Evolutionary conservation across 2,113 vertebrate species (phyloP), one percentile per base, ranked within the genome.

Genomic region (Alethe castanea): DNA sequence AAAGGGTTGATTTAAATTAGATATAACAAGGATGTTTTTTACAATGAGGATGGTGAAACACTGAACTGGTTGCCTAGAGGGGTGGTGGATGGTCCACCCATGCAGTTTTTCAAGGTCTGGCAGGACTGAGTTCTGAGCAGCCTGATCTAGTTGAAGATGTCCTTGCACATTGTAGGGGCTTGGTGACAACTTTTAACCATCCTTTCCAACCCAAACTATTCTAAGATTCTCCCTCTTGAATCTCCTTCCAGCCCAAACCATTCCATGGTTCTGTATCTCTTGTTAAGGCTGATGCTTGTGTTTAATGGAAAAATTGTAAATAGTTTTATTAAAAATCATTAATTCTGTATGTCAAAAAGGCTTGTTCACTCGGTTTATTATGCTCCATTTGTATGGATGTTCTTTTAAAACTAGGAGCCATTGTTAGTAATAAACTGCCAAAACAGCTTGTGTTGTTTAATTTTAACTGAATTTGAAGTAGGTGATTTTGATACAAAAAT

Each of bases 11-110:
- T 56, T 84, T 54, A 56, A 9, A n/a, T 48, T 28, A 56, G 6
- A 18, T 64, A 6, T 19, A 47, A n/a, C 28, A 19, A 45, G 53
- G 40, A 56, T n/a, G 3, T 47, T 29, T 73, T 64, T 65, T 64
- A 11, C 14, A 11, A 11, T 48, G 50, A 57, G 19, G 8, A 11
- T 45, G 22, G 8, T 65, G 29, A 74, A 74, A 29, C 0, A 0
- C 40, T 56, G 12, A 73, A 10, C 60, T 73, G 50, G 15, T 19
- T 65, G 15, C 35, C 19, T 8, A 13, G 19, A 24, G 29, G 40
- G 9, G 35, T 40, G 52, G 12, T n/a, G 36, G 12, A 56, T 56
- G 35, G 15, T 56, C 29, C 35, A 19, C 19, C 12, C 18, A 5
- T 74, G 24, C 5, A 2, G 15, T 57, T 57, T 28, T 74, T 74